phyloP scores from a whole-genome alignment of 2,888 invertebrate genomes.

The Lamproptera curius region DNA sequence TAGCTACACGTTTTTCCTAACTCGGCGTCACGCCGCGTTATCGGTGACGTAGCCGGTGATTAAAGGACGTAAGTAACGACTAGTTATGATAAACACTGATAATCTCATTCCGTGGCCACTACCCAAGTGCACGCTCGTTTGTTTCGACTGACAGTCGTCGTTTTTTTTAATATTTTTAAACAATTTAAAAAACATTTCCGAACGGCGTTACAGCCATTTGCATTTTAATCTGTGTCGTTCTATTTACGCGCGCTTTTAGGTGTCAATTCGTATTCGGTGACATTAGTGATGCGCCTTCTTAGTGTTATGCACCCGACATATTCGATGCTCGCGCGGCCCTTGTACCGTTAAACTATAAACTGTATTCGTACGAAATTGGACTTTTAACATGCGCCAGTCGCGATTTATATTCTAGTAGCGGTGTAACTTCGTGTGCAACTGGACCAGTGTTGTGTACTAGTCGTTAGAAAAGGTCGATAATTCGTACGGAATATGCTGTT shows the following conservation, averaged over 20 bases:
- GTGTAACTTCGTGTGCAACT: slow-evolving; percentile 22
- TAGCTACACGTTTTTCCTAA: slow-evolving; percentile 38
- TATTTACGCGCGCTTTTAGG: slow-evolving; percentile 8
- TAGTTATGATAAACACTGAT: slow-evolving; percentile 67
- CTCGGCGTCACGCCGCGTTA: slow-evolving; percentile 43
- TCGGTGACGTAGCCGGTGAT: slow-evolving; percentile 67
- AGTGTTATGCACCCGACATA: too few species aligned
- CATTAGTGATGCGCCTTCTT: too few species aligned
- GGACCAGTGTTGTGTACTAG: slow-evolving; percentile 31
- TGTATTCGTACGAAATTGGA: slow-evolving; percentile 8
- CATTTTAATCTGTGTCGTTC: slow-evolving; percentile 10
- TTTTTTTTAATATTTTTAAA: slow-evolving; percentile 16
- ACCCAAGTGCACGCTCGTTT: slow-evolving; percentile 55
- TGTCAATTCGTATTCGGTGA: neutral
- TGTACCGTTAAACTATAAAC: slow-evolving; percentile 19
- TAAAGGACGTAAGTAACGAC: slow-evolving; percentile 71
- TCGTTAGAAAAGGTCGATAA: slow-evolving; percentile 45
- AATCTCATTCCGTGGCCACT: slow-evolving; percentile 66
- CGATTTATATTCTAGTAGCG: slow-evolving; percentile 20
- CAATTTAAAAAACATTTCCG: neutral
- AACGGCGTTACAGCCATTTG: slow-evolving; percentile 5
- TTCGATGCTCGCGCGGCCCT: slow-evolving; percentile 11
- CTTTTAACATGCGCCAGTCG: slow-evolving; percentile 13
- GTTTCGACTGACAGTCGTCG: slow-evolving; percentile 47
- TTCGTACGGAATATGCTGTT: slow-evolving; percentile 49